Conservation (phyloP, 2,113 vertebrate genomes). For the Festucalex cinctus region DNA sequence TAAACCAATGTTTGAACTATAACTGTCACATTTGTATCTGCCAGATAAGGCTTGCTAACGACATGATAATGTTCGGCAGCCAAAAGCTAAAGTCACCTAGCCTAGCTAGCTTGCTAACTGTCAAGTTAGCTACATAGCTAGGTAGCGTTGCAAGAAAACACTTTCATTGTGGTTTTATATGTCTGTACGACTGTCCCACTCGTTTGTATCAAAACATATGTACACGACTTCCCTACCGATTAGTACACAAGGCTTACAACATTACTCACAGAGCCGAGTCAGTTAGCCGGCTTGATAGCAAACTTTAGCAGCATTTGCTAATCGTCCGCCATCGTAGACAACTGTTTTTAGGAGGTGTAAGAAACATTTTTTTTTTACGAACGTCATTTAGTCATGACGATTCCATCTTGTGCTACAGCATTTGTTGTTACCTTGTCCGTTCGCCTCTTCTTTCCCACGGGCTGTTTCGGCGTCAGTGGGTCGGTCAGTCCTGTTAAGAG, state of each 20-base stretch:
- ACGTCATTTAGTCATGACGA: background rate
- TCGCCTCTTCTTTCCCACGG: conserved; percentile 18
- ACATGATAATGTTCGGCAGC: conserved; percentile 11
- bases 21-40: background rate
- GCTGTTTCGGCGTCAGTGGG: conserved; percentile 16
- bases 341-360: conserved; percentile 8
- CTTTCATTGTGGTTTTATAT: background rate
- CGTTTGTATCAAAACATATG: background rate
- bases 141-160: background rate
- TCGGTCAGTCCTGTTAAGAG: conserved; percentile 30
- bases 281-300: conserved; percentile 37
- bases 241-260: conserved; percentile 17
- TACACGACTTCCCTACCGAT: background rate
- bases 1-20: background rate
- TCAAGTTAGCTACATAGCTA: conserved; percentile 22
- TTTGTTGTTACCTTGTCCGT: conserved; percentile 41
- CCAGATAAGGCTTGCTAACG: conserved; percentile 5
- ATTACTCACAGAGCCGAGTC: conserved; percentile 28
- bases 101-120: conserved; percentile 17
- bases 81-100: conserved; percentile 22
- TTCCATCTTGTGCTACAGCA: background rate
- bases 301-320: conserved; percentile 38
- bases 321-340: conserved; percentile 35
- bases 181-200: background rate
- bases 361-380: background rate